Conservation (phyloP, 2,888 invertebrate genomes). For the Sphaeridia pumilis region DNA sequence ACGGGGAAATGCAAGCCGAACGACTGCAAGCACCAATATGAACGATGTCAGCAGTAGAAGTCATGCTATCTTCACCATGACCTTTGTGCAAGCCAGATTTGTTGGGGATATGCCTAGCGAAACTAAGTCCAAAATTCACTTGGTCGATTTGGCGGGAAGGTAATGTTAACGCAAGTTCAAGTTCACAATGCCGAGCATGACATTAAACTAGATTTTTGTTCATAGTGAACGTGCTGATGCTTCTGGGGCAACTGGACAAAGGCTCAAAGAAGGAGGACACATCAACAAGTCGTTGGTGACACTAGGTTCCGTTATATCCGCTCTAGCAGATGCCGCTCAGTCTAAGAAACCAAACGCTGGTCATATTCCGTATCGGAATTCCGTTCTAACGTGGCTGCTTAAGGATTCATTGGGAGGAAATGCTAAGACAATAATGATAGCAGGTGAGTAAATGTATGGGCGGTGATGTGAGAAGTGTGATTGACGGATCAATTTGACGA, state of each 20-base stretch:
- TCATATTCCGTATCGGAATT: constrained; percentile 71
- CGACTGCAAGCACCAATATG: constrained; percentile 82
- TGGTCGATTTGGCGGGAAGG: constrained; percentile 82
- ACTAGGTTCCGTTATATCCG: constrained; percentile 74
- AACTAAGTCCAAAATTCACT: constrained; percentile 77
- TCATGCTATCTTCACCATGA: constrained; percentile 83
- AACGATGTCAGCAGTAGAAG: constrained; percentile 83
- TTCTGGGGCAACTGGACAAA: constrained; percentile 79
- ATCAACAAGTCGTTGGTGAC: constrained; percentile 84
- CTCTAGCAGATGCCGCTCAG: constrained; percentile 48
- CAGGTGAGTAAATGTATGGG: constrained; percentile 42
- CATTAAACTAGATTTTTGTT: constrained; percentile 13
- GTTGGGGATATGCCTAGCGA: constrained; percentile 65
- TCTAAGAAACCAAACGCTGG: constrained; percentile 8
- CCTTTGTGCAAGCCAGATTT: constrained; percentile 75
- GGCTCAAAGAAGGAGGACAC: constrained; percentile 74
- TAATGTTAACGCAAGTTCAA: constrained; percentile 38
- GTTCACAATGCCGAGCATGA: background rate
- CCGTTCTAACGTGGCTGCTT: constrained; percentile 74
- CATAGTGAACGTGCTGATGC: constrained; percentile 72
- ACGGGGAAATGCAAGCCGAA: constrained; percentile 67
- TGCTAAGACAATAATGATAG: constrained; percentile 85
- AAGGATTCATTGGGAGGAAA: constrained; percentile 82
- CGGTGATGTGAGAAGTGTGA: background rate
- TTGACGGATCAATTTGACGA: background rate